Evolutionary conservation across 2,888 invertebrate genomes (phyloP).

Genomic region (Heliconius hortense): DNA sequence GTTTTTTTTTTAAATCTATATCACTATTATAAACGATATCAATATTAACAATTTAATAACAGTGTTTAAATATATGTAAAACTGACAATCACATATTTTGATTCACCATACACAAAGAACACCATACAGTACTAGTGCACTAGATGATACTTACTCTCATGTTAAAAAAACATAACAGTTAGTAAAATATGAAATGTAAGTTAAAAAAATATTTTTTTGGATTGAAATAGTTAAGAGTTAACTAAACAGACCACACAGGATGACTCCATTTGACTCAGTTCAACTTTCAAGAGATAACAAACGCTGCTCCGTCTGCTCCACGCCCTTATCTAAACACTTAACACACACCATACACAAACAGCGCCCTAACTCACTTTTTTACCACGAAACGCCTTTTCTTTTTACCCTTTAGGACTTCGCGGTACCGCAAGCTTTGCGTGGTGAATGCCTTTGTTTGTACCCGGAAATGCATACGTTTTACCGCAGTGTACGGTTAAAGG

Average conservation of each 20-base stretch:
- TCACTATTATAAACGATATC: neutral
- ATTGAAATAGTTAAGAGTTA: constrained; percentile 62
- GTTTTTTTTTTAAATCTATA: no score
- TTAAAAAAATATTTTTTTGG: constrained; percentile 34
- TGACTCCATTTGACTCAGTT: constrained; percentile 75
- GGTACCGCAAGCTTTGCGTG: constrained; percentile 71
- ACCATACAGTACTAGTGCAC: neutral
- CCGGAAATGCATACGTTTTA: constrained; percentile 75
- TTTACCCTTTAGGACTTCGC: constrained; percentile 74
- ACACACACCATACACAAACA: constrained; percentile 76
- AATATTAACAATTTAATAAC: neutral
- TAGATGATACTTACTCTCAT: neutral
- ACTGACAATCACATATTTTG: neutral
- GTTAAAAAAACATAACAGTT: no score
- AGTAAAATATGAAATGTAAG: neutral
- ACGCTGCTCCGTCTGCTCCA: constrained; percentile 63
- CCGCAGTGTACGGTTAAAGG: constrained; percentile 67
- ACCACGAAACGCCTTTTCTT: constrained; percentile 73
- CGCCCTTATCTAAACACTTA: constrained; percentile 81
- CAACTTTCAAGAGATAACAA: constrained; percentile 77
- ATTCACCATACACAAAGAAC: no score
- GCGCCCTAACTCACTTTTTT: constrained; percentile 76
- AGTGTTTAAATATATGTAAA: neutral
- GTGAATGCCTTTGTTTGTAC: constrained; percentile 70
- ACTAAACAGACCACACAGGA: constrained; percentile 79